A percentile compares a stretch with the other conserved stretches of the same genome.
phyloP scores from a whole-genome alignment of 2,113 vertebrate species.

The Suncus etruscus region DNA sequence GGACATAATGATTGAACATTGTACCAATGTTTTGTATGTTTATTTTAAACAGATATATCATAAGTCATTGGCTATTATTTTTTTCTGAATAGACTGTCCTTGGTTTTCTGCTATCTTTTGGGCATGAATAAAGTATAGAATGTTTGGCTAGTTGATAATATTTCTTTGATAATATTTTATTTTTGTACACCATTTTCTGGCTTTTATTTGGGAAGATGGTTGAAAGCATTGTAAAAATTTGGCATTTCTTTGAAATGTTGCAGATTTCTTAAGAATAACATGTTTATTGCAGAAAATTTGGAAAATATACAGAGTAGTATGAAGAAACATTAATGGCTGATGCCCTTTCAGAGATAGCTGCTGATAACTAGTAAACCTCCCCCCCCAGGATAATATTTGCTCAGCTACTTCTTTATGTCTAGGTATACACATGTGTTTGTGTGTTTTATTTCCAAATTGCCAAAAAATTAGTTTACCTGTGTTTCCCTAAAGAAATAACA shows the following conservation, averaged over 20 bases:
- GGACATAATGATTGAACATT: neutral
- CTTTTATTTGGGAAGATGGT: constrained; percentile 54
- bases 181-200: constrained; percentile 30
- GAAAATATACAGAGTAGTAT: constrained; percentile 26
- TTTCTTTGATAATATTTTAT: constrained; percentile 44
- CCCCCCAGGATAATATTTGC: constrained; percentile 23
- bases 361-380: neutral
- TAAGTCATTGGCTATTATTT: constrained; percentile 31
- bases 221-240: neutral
- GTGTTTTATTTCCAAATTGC: constrained; percentile 26
- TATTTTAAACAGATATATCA: constrained; percentile 49
- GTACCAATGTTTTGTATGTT: neutral
- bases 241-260: constrained; percentile 45
- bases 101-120: constrained; percentile 47
- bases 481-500: constrained; percentile 41
- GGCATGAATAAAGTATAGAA: constrained; percentile 48
- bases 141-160: constrained; percentile 45
- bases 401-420: constrained; percentile 37
- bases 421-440: neutral
- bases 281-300: constrained; percentile 57
- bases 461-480: constrained; percentile 3
- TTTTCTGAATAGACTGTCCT: neutral
- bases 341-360: constrained; percentile 46
- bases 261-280: neutral
- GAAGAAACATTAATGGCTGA: constrained; percentile 29